A percentile compares a stretch with the other conserved stretches of the same genome.
phyloP scores from a whole-genome alignment of 35 echinoderm and acorn worm species.

The Apostichopus japonicus region DNA sequence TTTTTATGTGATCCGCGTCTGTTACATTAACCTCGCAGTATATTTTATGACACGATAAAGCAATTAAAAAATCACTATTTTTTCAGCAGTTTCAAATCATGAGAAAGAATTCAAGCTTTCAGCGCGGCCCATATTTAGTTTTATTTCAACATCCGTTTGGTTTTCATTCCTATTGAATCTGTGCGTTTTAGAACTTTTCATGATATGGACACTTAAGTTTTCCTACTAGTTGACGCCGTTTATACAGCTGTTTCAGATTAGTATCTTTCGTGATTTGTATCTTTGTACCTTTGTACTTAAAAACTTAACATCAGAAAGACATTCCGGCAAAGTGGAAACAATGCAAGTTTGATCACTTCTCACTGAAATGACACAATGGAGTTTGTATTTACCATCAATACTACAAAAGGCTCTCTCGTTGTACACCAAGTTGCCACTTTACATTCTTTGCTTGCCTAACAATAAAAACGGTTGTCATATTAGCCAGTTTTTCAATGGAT shows the following conservation, averaged over 20 bases:
- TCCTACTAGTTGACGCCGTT: not conserved
- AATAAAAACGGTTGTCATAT: not conserved
- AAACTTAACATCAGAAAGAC: not conserved
- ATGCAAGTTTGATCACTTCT: not conserved
- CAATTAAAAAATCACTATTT: too few relatives aligned
- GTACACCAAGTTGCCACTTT: not conserved
- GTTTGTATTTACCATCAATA: not conserved
- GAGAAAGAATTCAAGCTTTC: not conserved
- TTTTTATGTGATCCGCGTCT: too few relatives aligned
- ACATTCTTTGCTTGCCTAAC: constrained; percentile 7
- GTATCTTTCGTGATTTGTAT: not conserved
- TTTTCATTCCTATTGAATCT: not conserved
- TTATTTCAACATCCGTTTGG: not conserved
- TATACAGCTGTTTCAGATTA: not conserved
- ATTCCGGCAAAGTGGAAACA: constrained; percentile 5
- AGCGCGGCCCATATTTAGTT: not conserved
- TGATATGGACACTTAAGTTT: not conserved
- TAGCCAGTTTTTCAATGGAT: not conserved
- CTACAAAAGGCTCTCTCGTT: not conserved
- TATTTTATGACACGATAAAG: too few relatives aligned
- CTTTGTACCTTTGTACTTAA: constrained; percentile 5
- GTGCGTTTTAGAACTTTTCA: not conserved
- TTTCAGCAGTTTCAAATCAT: too few relatives aligned
- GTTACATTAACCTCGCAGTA: too few relatives aligned
- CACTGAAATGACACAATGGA: not conserved